Percentiles rank a stretch among this genome's conserved stretches.
These are phyloP conservation scores for Hemiprocne comata DNA, from an alignment of 2,113 vertebrate species.

Conservation along the genomic window DNA sequence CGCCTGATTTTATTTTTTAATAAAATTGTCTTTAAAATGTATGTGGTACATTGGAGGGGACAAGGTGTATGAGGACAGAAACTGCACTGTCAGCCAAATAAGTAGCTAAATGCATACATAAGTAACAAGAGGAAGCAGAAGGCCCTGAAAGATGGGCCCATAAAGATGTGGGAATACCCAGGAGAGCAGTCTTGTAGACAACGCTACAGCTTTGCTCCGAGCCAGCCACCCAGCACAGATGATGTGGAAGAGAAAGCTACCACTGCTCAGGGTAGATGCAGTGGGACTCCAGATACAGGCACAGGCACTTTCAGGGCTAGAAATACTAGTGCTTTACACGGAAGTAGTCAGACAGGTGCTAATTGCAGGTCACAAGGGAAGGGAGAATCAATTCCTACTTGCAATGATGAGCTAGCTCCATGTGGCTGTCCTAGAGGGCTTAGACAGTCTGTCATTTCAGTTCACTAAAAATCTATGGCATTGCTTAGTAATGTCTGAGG, in stretches of 20 bases:
- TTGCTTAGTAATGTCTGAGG: background rate
- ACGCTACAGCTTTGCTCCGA: background rate
- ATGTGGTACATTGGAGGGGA: background rate
- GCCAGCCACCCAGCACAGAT: background rate
- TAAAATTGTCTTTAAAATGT: constrained; percentile 67
- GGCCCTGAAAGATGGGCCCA: constrained; percentile 10
- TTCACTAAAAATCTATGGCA: background rate
- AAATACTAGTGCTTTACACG: background rate
- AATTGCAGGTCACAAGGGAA: background rate
- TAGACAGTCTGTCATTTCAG: background rate
- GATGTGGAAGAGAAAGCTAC: background rate
- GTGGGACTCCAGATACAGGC: background rate
- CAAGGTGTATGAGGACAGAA: constrained; percentile 32
- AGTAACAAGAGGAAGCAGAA: constrained; percentile 44
- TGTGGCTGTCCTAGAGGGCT: background rate
- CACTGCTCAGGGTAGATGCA: background rate
- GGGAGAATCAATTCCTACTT: background rate
- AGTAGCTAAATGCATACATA: constrained; percentile 51
- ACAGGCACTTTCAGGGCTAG: background rate
- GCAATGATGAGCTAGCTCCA: background rate
- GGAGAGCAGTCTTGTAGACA: background rate
- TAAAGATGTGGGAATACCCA: constrained; percentile 20
- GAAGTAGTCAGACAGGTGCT: background rate
- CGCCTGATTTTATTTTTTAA: constrained; percentile 47
- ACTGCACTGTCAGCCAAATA: constrained; percentile 43